Evolutionary conservation across 2,888 invertebrate species (phyloP).

Genomic region (Elysia crispata): DNA sequence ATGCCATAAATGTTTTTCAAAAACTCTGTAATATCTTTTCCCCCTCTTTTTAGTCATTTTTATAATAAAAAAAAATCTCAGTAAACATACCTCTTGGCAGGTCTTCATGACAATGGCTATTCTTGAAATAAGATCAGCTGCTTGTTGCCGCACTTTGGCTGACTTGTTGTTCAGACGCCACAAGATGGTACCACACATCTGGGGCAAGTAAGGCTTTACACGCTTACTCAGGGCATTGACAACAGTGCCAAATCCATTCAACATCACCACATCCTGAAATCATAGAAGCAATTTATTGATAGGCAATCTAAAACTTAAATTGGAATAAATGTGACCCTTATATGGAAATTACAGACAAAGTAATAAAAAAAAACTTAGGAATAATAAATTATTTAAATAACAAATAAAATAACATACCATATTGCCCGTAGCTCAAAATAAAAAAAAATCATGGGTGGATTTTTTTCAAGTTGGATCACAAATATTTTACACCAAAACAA

Average conservation of each 20-base stretch:
- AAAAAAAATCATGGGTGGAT: no score
- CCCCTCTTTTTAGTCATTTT: no score
- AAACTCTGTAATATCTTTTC: no score
- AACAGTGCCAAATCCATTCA: conserved; percentile 99
- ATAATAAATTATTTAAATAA: no score
- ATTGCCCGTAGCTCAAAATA: no score
- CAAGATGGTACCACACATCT: conserved; percentile 99
- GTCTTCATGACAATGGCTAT: conserved; percentile 99
- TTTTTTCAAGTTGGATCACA: no score
- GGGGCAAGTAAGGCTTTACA: conserved; percentile 98
- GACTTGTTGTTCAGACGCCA: conserved; percentile 99
- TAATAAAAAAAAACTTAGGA: background rate
- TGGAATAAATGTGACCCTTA: no score
- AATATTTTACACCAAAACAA: no score
- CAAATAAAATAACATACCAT: no score
- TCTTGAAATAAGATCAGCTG: conserved; percentile 98
- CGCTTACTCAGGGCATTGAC: conserved; percentile 98
- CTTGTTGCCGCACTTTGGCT: conserved; percentile 98
- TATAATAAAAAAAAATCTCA: no score
- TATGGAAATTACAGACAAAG: background rate
- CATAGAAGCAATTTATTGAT: background rate
- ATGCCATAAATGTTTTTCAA: no score
- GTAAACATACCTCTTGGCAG: conserved; percentile 89
- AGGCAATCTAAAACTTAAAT: background rate
- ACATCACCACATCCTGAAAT: conserved; percentile 95